Base-by-base conservation (phyloP, 37 sponge, comb jelly and placozoan species). In the Crambe crambe region DNA sequence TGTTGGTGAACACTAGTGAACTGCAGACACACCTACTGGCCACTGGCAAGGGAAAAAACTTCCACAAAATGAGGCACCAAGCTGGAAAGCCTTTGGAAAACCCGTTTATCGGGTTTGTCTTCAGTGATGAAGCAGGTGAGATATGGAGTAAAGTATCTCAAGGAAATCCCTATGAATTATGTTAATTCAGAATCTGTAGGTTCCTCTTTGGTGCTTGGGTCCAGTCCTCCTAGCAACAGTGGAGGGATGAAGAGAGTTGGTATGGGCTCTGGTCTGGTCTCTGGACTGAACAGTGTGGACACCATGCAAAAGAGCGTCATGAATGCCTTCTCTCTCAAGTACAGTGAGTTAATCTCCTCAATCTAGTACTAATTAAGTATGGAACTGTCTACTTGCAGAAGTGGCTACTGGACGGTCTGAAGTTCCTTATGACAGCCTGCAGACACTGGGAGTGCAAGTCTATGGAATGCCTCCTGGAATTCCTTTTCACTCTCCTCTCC, bases 31-130 rank as follows among this genome's bases (percentile, higher is more conserved):
- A 93, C 72, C 66, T 89, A 12, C 62, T 89, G 35, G 90, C 90
- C 39, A 93, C 94, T 30, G 25, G 64, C 60, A 92, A 92, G 64
- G 94, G 94, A 21, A 86, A 78, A 66, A 76, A 21, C 38, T 93
- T 72, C 80, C 94, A 93, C 77, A 82, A 82, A 74, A 56, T 72
- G 70, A 86, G 83, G 77, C 90, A 89, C 60, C 74, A 83, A 36
- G 42, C 21, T 0, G 94, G 89, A 17, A 93, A 89, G 37, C 94
- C 94, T 32, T 75, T 93, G 41, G 94, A 93, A 73, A 93, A 93
- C 57, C 94, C 94, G 2, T 89, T 93, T 77, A 89, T 93, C 79
- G 94, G 94, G 5, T 83, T 83, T 37, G 84, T 93, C 40, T 93
- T 93, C 84, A 90, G 89, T 54, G 93, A 93, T 32, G 78, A 85